Conservation (phyloP, 2,888 invertebrate species). For the Coecobrya sp. region DNA sequence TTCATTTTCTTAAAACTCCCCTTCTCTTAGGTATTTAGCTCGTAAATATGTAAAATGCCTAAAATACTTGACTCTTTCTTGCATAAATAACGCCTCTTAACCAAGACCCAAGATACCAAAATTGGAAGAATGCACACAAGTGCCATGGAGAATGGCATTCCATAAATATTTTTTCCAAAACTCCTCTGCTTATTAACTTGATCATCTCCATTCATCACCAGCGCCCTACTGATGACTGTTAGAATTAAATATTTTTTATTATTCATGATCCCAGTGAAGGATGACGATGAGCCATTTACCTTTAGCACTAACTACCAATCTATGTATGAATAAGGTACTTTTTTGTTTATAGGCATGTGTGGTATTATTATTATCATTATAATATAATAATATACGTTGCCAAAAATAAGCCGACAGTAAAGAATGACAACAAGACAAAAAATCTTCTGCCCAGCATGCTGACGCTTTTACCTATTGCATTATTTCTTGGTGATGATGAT, state of each 20-base stretch:
- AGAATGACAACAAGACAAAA: conserved; percentile 30
- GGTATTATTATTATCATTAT: not conserved
- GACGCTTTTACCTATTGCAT: not conserved
- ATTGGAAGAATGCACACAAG: not conserved
- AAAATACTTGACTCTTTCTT: not conserved
- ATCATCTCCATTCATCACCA: conserved; percentile 20
- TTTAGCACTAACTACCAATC: no score
- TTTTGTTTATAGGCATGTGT: conserved; percentile 6
- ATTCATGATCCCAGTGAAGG: not conserved
- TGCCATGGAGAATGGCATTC: conserved; percentile 12
- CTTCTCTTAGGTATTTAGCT: not conserved
- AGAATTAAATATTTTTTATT: conserved; percentile 23
- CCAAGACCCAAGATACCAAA: no score
- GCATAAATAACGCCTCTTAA: not conserved
- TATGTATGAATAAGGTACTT: not conserved
- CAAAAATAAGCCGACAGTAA: conserved; percentile 25
- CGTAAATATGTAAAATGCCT: not conserved
- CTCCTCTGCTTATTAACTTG: not conserved
- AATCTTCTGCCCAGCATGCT: not conserved
- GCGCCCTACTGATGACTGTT: not conserved
- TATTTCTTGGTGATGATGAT: not conserved
- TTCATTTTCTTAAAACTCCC: not conserved
- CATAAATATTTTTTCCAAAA: conserved; percentile 1
- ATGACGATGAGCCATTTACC: not conserved
- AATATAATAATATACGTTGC: no score